Conservation (phyloP, 1,140 invertebrate species). For the Hirudo medicinalis region DNA sequence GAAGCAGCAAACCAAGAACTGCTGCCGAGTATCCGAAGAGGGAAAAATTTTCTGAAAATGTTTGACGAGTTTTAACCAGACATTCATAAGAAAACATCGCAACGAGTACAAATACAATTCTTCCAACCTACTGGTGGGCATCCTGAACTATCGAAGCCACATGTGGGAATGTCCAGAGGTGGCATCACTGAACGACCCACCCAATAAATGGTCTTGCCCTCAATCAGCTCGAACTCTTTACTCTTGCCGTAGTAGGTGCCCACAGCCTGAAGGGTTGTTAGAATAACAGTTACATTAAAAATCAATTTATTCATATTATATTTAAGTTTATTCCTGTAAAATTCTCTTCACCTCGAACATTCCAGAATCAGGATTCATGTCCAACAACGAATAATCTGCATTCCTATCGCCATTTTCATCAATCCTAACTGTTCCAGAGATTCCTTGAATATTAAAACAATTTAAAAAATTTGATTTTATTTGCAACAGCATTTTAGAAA, state of each 20-base stretch:
- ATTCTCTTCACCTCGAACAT: constrained; percentile 53
- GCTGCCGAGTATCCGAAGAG: neutral
- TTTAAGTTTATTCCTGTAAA: neutral
- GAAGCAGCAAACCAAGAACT: constrained; percentile 60
- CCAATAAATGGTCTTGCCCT: constrained; percentile 67
- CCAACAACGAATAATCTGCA: constrained; percentile 74
- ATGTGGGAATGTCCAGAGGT: constrained; percentile 69
- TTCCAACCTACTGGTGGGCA: constrained; percentile 43
- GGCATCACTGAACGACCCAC: constrained; percentile 56
- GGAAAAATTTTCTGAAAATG: neutral
- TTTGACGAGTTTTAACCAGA: neutral
- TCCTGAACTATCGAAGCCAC: constrained; percentile 78
- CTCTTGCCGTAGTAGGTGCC: constrained; percentile 69
- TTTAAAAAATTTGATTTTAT: neutral
- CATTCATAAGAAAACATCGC: neutral
- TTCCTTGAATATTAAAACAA: constrained; percentile 47
- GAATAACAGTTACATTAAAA: too few species aligned
- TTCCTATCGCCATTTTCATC: constrained; percentile 76
- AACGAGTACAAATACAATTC: neutral
- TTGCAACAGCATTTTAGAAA: neutral
- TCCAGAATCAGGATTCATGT: constrained; percentile 68
- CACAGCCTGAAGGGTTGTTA: constrained; percentile 52
- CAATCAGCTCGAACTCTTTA: constrained; percentile 50
- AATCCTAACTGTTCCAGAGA: constrained; percentile 79
- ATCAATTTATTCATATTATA: too few species aligned